Percentiles rank a stretch among this genome's conserved stretches.
Conservation (phyloP, 2,113 vertebrate genomes). For the Melierax canorus region DNA sequence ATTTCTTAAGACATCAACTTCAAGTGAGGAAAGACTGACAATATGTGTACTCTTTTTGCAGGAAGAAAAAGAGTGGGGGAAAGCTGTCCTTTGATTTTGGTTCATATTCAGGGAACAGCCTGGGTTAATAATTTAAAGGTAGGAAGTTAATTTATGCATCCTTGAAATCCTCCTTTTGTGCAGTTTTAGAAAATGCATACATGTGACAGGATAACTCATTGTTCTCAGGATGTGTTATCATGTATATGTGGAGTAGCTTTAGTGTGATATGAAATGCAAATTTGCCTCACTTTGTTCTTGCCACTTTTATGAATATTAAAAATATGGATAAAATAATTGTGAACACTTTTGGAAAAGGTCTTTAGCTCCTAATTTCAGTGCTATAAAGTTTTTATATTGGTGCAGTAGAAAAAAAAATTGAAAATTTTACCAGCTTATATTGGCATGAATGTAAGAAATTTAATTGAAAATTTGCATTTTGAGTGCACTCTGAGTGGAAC, state of each 20-base stretch:
- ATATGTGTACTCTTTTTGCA: not conserved
- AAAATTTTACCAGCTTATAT: conserved; percentile 13
- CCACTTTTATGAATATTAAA: conserved; percentile 72
- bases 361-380: conserved; percentile 51
- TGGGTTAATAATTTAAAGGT: conserved; percentile 64
- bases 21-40: not conserved
- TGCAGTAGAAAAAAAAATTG: not conserved
- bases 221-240: conserved; percentile 52
- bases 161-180: conserved; percentile 62
- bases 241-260: conserved; percentile 60
- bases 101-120: conserved; percentile 37
- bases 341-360: conserved; percentile 54
- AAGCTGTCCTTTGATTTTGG: conserved; percentile 26
- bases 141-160: conserved; percentile 65
- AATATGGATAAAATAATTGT: conserved; percentile 64
- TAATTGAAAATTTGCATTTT: conserved; percentile 62
- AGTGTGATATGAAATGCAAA: conserved; percentile 63
- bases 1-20: not conserved
- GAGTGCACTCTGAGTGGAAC: not conserved
- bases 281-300: conserved; percentile 65
- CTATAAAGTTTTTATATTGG: conserved; percentile 29
- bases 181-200: conserved; percentile 50
- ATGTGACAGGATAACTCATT: conserved; percentile 64
- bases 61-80: not conserved
- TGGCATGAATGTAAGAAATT: conserved; percentile 4